These are phyloP conservation scores for Eriosoma lanigerum DNA, from an alignment of 1,140 invertebrate genomes.

Conservation along the genomic window DNA sequence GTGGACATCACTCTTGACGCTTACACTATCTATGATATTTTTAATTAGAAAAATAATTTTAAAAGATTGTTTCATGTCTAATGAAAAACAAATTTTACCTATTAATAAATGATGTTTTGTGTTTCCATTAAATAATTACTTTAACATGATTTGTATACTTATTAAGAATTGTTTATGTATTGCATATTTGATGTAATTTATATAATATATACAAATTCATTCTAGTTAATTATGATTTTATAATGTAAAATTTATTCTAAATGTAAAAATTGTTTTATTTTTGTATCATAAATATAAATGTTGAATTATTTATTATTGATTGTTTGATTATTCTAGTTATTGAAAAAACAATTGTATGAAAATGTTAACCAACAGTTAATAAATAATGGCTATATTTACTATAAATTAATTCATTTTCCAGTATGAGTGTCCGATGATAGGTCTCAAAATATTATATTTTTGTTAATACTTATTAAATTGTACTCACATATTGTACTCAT, in stretches of 20 bases:
- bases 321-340: not conserved
- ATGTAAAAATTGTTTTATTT: conserved; percentile 3
- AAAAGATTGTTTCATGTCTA: conserved; percentile 47
- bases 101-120: conserved; percentile 17
- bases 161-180: not conserved
- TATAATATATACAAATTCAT: not conserved
- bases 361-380: not conserved
- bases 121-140: not conserved
- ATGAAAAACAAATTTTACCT: conserved; percentile 41
- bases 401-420: too few relatives aligned
- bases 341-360: too few relatives aligned
- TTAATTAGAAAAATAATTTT: conserved; percentile 41
- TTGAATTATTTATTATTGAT: not conserved
- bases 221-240: not conserved
- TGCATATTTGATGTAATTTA: not conserved
- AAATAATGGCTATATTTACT: not conserved
- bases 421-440: too few relatives aligned
- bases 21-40: conserved; percentile 44
- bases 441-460: too few relatives aligned
- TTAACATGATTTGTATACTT: not conserved
- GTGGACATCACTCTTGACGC: conserved; percentile 34
- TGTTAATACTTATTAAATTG: too few relatives aligned
- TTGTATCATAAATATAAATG: not conserved
- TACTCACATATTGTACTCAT: too few relatives aligned
- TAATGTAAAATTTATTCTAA: not conserved